These are phyloP conservation scores for Ailurus styani DNA, from an alignment of 2,113 vertebrate genomes.

Conservation along the genomic window DNA sequence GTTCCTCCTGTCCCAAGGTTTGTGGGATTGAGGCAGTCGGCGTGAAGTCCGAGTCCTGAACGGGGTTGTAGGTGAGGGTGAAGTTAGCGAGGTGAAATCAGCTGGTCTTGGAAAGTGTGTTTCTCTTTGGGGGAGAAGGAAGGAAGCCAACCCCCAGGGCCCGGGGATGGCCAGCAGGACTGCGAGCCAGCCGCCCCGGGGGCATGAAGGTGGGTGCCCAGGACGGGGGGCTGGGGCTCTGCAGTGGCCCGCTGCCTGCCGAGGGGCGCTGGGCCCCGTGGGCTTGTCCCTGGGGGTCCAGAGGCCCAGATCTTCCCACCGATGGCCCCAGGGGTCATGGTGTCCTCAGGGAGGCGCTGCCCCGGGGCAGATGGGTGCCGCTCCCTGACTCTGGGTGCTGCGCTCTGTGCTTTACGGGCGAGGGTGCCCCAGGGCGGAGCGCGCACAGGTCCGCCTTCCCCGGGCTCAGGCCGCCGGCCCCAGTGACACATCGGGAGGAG, in stretches of 20 bases:
- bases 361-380: neutral
- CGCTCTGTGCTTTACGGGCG: accelerated
- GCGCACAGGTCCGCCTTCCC: accelerated
- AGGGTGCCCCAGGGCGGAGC: neutral
- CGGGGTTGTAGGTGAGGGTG: constrained; percentile 54
- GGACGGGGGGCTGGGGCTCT: neutral
- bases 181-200: neutral
- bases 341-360: neutral
- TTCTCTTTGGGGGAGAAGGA: constrained; percentile 60
- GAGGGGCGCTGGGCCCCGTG: neutral
- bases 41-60: constrained; percentile 72
- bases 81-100: constrained; percentile 61
- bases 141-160: neutral
- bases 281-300: neutral
- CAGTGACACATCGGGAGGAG: neutral
- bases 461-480: neutral
- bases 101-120: constrained; percentile 66
- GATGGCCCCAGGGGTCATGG: neutral
- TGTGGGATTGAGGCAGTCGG: constrained; percentile 73
- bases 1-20: constrained; percentile 68
- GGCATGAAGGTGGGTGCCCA: accelerated
- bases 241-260: accelerated
- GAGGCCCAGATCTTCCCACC: neutral
- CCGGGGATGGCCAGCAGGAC: neutral
- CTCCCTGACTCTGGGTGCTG: accelerated